phyloP scores from a whole-genome alignment of 2,888 invertebrate genomes.

The Agrenia bidenticulata region DNA sequence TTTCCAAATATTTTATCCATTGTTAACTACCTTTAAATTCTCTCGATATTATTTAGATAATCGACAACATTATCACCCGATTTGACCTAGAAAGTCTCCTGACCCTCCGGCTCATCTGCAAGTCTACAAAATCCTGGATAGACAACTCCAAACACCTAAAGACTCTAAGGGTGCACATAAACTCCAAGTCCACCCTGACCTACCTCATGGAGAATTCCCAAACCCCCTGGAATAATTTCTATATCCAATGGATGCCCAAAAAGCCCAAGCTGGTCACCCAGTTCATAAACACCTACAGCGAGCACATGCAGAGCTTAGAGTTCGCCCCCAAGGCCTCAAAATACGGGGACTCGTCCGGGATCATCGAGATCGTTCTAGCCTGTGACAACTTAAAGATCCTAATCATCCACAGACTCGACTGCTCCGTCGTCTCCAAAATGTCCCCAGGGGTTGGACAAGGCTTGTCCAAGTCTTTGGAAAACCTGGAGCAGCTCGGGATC shows the following conservation, averaged over 20 bases:
- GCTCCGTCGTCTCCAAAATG: too few species aligned
- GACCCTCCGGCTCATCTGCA: conserved; percentile 9
- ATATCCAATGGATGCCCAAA: background rate
- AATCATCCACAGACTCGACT: too few species aligned
- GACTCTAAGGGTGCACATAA: background rate
- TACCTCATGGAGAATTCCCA: background rate
- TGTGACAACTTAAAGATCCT: background rate
- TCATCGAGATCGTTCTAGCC: background rate
- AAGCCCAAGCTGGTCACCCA: background rate
- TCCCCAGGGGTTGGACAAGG: too few species aligned
- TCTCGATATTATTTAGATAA: background rate
- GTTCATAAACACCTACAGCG: background rate
- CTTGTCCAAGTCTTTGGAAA: too few species aligned
- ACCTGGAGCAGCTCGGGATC: too few species aligned
- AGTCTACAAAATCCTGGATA: conserved; percentile 1
- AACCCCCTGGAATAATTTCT: conserved; percentile 4
- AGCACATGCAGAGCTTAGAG: background rate
- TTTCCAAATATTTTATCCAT: too few species aligned
- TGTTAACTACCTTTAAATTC: too few species aligned
- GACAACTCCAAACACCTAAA: background rate
- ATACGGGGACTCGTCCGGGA: background rate
- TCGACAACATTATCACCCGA: background rate
- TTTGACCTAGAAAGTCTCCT: background rate
- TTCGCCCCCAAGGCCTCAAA: background rate
- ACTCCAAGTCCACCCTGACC: background rate